These are phyloP conservation scores for Tethya wilhelma DNA, from an alignment of 37 sponge, comb jelly and placozoan species.

Conservation along the genomic window DNA sequence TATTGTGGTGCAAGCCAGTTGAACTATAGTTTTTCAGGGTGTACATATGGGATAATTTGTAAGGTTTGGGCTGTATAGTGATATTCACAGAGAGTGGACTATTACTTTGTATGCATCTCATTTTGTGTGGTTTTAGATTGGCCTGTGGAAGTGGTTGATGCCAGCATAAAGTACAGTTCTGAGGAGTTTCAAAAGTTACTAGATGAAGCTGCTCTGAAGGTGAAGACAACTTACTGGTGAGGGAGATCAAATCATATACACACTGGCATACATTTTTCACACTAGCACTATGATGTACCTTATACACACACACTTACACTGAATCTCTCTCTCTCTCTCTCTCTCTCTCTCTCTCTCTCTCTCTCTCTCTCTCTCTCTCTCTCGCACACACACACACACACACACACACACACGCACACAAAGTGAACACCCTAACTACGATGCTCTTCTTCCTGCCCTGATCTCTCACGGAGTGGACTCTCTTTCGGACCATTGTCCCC, in stretches of 20 bases:
- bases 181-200: conserved; percentile 83
- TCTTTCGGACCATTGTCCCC: conserved; percentile 76
- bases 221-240: conserved; percentile 89
- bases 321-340: too few relatives aligned
- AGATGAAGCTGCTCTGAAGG: conserved; percentile 63
- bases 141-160: conserved; percentile 61
- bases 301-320: background rate
- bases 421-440: conserved; percentile 96
- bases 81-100: too few relatives aligned
- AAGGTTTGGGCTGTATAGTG: too few relatives aligned
- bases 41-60: too few relatives aligned
- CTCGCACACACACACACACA: background rate
- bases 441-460: conserved; percentile 80
- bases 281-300: background rate
- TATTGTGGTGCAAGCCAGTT: too few relatives aligned
- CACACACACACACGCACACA: background rate
- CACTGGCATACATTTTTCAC: background rate
- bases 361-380: background rate
- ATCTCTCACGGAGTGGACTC: conserved; percentile 77
- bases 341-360: background rate
- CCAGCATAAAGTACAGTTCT: conserved; percentile 52
- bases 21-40: too few relatives aligned
- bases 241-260: background rate
- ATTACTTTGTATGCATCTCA: too few relatives aligned
- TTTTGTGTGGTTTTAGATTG: conserved; percentile 22